A percentile compares a stretch with the other conserved stretches of the same genome.
phyloP scores from a whole-genome alignment of 2,888 invertebrate species.

The Caenorhabditis japonica region DNA sequence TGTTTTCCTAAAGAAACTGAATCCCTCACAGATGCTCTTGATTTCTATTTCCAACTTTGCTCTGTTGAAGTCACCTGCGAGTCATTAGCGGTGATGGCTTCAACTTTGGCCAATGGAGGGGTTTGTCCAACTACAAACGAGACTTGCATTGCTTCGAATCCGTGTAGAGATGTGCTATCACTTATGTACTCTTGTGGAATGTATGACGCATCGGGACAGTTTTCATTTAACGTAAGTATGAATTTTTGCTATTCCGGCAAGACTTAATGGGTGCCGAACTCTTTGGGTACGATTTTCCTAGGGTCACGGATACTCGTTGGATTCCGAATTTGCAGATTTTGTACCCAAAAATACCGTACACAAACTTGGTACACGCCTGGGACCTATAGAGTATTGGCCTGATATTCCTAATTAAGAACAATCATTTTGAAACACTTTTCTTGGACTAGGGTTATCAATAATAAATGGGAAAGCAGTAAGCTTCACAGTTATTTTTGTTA shows the following conservation, averaged over 20 bases:
- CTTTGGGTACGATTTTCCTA: no score
- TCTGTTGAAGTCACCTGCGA: slow-evolving; percentile 95
- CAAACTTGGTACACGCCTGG: no score
- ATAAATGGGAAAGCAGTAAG: no score
- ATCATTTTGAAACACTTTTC: no score
- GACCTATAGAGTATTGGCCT: no score
- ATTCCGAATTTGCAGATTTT: no score
- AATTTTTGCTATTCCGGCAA: no score
- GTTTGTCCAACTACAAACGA: slow-evolving; percentile 75
- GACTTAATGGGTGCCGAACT: no score
- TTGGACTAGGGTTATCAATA: no score
- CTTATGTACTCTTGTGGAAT: slow-evolving; percentile 97
- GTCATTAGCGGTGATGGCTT: slow-evolving; percentile 91
- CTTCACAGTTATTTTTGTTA: neutral
- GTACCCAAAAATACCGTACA: no score
- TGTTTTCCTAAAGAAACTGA: slow-evolving; percentile 78
- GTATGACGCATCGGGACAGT: slow-evolving; percentile 67
- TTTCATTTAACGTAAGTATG: slow-evolving; percentile 86
- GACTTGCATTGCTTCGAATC: slow-evolving; percentile 80
- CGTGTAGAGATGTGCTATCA: slow-evolving; percentile 95
- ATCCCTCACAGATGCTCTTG: slow-evolving; percentile 79
- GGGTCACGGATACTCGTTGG: no score
- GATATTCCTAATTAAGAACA: no score
- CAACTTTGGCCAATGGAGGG: slow-evolving; percentile 91
- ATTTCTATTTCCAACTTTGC: slow-evolving; percentile 84